phyloP scores from a whole-genome alignment of 2,113 vertebrate genomes.

The Vombatus ursinus region DNA sequence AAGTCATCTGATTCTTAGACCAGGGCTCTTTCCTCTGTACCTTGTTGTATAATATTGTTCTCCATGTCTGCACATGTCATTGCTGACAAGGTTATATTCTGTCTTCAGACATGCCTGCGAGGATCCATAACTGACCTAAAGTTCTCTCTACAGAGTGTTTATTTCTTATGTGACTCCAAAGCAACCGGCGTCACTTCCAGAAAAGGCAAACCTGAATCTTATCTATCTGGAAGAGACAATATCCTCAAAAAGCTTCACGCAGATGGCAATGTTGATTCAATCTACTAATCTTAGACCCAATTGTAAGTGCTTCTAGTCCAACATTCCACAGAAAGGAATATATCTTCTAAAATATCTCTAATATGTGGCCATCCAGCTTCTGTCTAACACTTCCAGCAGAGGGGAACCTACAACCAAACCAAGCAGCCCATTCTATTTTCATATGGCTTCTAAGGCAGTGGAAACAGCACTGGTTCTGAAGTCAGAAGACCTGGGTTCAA shows the following conservation, averaged over 20 bases:
- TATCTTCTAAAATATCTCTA: not conserved
- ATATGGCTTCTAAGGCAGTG: not conserved
- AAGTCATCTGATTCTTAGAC: not conserved
- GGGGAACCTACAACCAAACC: not conserved
- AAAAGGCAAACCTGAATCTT: not conserved
- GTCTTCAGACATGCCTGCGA: not conserved
- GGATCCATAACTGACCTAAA: not conserved
- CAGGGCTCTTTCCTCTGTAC: too few relatives aligned
- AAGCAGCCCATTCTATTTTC: not conserved
- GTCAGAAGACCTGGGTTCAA: not conserved
- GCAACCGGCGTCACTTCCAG: not conserved
- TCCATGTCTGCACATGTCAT: not conserved
- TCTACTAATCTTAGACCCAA: not conserved
- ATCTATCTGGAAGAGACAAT: not conserved
- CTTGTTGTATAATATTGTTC: not conserved
- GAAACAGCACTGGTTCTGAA: not conserved
- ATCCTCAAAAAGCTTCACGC: not conserved
- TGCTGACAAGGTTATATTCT: not conserved
- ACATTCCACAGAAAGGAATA: not conserved
- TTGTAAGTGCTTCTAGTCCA: not conserved
- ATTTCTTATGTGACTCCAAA: not conserved
- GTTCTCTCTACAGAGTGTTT: not conserved
- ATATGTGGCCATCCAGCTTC: rapidly evolving
- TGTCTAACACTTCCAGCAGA: not conserved
- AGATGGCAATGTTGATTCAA: not conserved